Evolutionary conservation across 2,888 invertebrate species (phyloP).

Genomic region (Agriopis marginaria): DNA sequence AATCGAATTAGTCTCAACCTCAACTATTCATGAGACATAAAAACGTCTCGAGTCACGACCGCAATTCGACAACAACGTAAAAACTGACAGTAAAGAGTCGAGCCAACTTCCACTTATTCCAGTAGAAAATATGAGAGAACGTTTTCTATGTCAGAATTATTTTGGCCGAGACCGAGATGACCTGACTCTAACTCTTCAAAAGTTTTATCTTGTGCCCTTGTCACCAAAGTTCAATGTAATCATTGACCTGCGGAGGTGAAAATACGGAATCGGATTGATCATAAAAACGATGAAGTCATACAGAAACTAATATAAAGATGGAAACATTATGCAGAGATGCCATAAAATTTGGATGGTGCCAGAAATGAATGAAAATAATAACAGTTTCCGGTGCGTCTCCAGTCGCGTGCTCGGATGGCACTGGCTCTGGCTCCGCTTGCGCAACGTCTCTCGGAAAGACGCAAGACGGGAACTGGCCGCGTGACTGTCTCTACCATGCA

Average conservation of each 20-base stretch:
- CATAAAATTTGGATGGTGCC: slow-evolving; percentile 8
- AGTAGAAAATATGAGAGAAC: slow-evolving; percentile 10
- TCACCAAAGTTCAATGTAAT: slow-evolving; percentile 12
- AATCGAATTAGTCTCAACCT: slow-evolving; percentile 53
- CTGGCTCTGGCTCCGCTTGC: slow-evolving; percentile 55
- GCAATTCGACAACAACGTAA: slow-evolving; percentile 32
- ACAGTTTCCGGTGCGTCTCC: slow-evolving; percentile 58
- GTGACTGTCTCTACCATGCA: slow-evolving; percentile 61
- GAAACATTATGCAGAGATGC: not conserved
- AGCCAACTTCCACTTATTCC: not conserved
- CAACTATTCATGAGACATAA: slow-evolving; percentile 50
- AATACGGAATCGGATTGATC: not conserved
- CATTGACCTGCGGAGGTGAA: not conserved
- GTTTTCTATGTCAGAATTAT: not conserved
- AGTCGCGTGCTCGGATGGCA: slow-evolving; percentile 65
- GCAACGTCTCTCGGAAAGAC: slow-evolving; percentile 63
- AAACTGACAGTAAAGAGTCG: slow-evolving; percentile 13
- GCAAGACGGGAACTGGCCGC: slow-evolving; percentile 66
- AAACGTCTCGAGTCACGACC: slow-evolving; percentile 50
- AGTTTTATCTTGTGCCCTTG: slow-evolving; percentile 4
- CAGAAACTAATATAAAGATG: not conserved
- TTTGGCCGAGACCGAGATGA: slow-evolving; percentile 1
- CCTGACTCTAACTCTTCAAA: not conserved
- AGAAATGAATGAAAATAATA: slow-evolving; percentile 28
- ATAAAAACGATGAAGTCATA: not conserved